These are phyloP conservation scores for Laothoe populi DNA, from an alignment of 2,888 invertebrate species.

Conservation along the genomic window DNA sequence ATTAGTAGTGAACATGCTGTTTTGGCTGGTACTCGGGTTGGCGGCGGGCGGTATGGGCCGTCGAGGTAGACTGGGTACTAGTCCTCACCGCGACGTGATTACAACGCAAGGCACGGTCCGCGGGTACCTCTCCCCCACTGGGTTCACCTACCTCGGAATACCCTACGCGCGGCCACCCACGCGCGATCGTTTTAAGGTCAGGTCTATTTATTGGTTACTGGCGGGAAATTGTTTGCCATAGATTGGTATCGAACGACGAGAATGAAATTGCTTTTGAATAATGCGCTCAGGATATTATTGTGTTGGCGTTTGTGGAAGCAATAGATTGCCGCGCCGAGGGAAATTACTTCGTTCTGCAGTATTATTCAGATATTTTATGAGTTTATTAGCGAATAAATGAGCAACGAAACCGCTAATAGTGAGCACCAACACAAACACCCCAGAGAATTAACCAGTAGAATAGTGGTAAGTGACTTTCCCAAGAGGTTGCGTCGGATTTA, in stretches of 20 bases:
- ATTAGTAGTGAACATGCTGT: not conserved
- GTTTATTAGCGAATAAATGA: too few species aligned
- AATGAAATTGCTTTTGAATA: not conserved
- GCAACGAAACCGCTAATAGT: too few species aligned
- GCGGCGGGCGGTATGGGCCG: constrained; percentile 30
- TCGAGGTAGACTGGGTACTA: constrained; percentile 32
- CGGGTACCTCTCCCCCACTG: constrained; percentile 62
- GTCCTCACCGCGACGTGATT: constrained; percentile 58
- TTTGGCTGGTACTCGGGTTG: constrained; percentile 26
- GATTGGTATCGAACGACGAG: constrained; percentile 39
- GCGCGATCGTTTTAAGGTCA: constrained; percentile 70
- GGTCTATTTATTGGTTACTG: constrained; percentile 44
- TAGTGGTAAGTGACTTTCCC: too few species aligned
- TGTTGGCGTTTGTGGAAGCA: not conserved
- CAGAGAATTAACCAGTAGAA: too few species aligned
- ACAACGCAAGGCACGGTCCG: constrained; percentile 67
- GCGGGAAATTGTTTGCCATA: constrained; percentile 42
- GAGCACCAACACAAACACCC: too few species aligned
- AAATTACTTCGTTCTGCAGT: not conserved
- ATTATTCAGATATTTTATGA: too few species aligned
- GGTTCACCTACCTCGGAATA: constrained; percentile 72
- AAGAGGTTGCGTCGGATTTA: too few species aligned
- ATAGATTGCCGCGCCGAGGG: not conserved
- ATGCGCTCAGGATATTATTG: not conserved
- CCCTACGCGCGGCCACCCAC: constrained; percentile 70